Conservation (phyloP, 2,797 vertebrate species). For the Sus cebifrons region DNA sequence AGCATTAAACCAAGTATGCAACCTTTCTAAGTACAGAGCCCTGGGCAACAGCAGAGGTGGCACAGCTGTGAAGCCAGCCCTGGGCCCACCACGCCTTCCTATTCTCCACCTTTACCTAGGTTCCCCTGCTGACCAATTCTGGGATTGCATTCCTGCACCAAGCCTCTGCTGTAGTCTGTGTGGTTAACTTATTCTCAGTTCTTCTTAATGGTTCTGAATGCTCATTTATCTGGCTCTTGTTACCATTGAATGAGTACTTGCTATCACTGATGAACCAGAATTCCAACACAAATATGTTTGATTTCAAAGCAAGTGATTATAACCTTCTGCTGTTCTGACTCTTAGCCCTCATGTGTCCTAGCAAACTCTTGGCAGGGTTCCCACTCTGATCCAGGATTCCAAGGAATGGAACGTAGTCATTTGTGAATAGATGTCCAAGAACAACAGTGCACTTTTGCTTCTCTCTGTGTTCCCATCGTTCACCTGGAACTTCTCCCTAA, state of each 20-base stretch:
- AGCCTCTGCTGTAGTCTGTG: neutral
- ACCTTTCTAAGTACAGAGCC: neutral
- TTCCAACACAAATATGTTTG: neutral
- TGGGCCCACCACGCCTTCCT: neutral
- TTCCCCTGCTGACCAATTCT: neutral
- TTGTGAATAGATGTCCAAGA: neutral
- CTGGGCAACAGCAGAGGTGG: neutral
- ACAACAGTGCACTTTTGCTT: neutral
- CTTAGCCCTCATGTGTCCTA: neutral
- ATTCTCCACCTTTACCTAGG: neutral
- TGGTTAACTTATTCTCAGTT: neutral
- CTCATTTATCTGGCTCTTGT: neutral
- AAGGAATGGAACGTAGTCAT: neutral
- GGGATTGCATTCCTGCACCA: neutral
- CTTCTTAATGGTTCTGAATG: neutral
- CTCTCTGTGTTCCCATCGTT: neutral
- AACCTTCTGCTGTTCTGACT: neutral
- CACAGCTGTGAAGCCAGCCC: neutral
- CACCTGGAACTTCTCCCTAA: conserved; percentile 6
- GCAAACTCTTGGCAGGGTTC: neutral
- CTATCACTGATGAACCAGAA: neutral
- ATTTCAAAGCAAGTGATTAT: neutral
- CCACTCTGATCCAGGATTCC: neutral
- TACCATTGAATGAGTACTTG: neutral
- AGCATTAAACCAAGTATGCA: neutral